Conservation (phyloP, 2,888 invertebrate genomes). For the Drosophila pullipes region DNA sequence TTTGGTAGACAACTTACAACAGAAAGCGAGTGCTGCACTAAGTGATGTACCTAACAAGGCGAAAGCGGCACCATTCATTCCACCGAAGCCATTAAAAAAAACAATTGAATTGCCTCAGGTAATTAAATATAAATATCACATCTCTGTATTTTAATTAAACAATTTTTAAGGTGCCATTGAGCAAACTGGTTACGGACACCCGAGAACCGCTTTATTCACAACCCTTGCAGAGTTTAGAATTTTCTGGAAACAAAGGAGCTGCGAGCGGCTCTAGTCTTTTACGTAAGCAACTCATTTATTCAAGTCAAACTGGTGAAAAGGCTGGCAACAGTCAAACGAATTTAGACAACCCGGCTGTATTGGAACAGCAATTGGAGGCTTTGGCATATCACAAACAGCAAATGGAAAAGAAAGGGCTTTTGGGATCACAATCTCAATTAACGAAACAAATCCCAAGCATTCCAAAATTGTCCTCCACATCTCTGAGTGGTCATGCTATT, state of each 20-base stretch:
- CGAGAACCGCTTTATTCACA: constrained; percentile 92
- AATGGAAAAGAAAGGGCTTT: constrained; percentile 82
- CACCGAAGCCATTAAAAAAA: constrained; percentile 91
- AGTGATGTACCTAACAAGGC: constrained; percentile 82
- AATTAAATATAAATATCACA: background rate
- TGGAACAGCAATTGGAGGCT: constrained; percentile 84
- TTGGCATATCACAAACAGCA: constrained; percentile 85
- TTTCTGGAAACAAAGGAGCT: constrained; percentile 14
- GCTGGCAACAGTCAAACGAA: constrained; percentile 74
- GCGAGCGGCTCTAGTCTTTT: constrained; percentile 30
- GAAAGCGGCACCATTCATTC: constrained; percentile 92
- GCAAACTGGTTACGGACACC: constrained; percentile 89
- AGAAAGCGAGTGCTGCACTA: constrained; percentile 23
- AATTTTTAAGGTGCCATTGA: constrained; percentile 89
- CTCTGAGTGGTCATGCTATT: constrained; percentile 39
- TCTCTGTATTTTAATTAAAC: background rate
- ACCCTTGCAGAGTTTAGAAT: constrained; percentile 87
- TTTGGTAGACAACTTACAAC: constrained; percentile 49
- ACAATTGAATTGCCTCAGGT: constrained; percentile 85
- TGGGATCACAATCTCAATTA: constrained; percentile 46
- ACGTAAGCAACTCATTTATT: constrained; percentile 66
- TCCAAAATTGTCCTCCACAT: constrained; percentile 73
- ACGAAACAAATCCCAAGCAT: constrained; percentile 21
- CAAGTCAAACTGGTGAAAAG: constrained; percentile 43
- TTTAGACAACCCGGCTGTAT: constrained; percentile 83